A percentile compares a stretch with the other conserved stretches of the same genome.
These are phyloP conservation scores for Sinohyriopsis cumingii DNA, from an alignment of 2,888 invertebrate genomes.

Conservation along the genomic window DNA sequence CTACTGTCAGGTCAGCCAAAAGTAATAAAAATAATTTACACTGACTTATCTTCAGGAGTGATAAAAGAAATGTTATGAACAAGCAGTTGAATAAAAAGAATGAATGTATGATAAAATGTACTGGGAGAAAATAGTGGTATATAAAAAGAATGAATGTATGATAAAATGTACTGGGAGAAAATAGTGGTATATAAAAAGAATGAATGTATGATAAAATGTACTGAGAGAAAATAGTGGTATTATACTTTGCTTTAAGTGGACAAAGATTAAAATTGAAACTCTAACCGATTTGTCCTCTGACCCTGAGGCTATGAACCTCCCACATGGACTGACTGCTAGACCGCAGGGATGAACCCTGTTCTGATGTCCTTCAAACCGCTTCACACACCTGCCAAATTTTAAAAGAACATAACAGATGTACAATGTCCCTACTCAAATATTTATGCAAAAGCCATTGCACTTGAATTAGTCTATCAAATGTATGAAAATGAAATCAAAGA, in stretches of 20 bases:
- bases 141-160: background rate
- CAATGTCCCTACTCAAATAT: background rate
- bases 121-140: background rate
- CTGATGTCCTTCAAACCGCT: slow-evolving; percentile 65
- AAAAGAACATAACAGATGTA: background rate
- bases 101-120: background rate
- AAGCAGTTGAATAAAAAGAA: background rate
- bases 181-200: background rate
- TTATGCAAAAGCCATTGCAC: too few relatives aligned
- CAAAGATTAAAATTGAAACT: slow-evolving; percentile 1
- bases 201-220: background rate
- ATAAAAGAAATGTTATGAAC: background rate
- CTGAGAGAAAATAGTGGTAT: background rate
- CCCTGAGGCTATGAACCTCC: slow-evolving; percentile 68
- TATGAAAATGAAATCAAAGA: too few relatives aligned
- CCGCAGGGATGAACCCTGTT: slow-evolving; percentile 68
- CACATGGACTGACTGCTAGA: slow-evolving; percentile 69
- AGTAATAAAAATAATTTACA: too few relatives aligned
- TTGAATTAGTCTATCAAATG: too few relatives aligned
- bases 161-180: background rate
- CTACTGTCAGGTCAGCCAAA: too few relatives aligned
- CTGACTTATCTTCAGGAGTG: background rate
- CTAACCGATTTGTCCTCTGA: slow-evolving; percentile 70
- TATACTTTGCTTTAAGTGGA: background rate
- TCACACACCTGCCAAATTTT: slow-evolving; percentile 54